Percentiles rank a stretch among this genome's conserved stretches.
phyloP scores from a whole-genome alignment of 2,888 invertebrate genomes.

The Cosmorhoe ocellata region DNA sequence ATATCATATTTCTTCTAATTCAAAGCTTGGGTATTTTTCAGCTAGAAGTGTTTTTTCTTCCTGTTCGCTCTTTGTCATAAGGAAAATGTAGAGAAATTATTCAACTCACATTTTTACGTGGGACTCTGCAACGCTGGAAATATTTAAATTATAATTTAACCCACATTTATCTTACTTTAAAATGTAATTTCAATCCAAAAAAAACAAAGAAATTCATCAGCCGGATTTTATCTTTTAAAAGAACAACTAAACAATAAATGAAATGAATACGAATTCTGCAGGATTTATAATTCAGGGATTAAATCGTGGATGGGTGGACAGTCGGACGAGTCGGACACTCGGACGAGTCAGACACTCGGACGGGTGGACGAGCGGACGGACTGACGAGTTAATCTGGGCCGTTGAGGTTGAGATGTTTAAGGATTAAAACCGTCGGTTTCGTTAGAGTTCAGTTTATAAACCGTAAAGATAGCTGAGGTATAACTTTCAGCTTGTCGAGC shows the following conservation, averaged over 20 bases:
- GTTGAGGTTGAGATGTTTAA: neutral
- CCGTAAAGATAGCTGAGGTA: neutral
- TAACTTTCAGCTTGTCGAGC: no score
- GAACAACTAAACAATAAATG: slow-evolving; percentile 17
- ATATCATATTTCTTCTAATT: no score
- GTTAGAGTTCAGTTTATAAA: neutral
- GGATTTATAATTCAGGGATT: slow-evolving; percentile 18
- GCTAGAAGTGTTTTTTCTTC: no score
- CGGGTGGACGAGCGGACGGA: neutral
- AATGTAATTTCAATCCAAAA: neutral
- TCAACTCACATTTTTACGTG: no score
- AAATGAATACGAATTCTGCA: slow-evolving; percentile 3
- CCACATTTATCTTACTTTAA: no score
- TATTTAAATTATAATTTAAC: no score
- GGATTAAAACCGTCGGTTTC: slow-evolving; percentile 7
- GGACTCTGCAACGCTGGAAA: no score
- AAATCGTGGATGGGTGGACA: neutral
- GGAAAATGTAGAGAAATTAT: no score
- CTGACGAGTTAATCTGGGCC: slow-evolving; percentile 3
- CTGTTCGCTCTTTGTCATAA: no score
- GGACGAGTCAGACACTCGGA: neutral
- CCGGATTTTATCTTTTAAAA: slow-evolving; percentile 6
- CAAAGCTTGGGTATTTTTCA: no score
- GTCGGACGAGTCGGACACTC: neutral
- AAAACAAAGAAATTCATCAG: neutral